Percentiles rank a stretch among this genome's conserved stretches.
These are phyloP conservation scores for Muntiacus muntjak DNA, from an alignment of 2,113 vertebrate genomes.

Conservation along the genomic window DNA sequence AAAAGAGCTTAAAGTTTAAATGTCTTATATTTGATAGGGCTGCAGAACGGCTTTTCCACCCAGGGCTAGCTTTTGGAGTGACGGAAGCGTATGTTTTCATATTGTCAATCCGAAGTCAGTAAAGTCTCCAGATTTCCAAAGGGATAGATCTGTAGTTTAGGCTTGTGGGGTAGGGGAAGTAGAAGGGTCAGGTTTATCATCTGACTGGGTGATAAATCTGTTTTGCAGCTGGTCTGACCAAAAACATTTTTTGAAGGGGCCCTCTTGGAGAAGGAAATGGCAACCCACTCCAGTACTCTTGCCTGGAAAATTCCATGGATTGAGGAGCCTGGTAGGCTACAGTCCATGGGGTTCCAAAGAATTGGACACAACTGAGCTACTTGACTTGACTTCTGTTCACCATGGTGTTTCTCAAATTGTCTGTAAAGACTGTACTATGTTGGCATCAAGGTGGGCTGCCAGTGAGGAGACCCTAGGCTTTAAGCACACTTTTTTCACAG, in stretches of 20 bases:
- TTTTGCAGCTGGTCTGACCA: neutral
- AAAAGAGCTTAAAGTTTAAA: neutral
- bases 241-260: constrained; percentile 1
- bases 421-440: neutral
- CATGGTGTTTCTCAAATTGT: neutral
- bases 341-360: too few species aligned
- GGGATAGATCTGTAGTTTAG: neutral
- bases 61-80: neutral
- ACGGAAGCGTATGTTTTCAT: neutral
- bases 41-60: neutral
- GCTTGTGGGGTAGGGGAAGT: neutral
- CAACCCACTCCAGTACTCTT: too few species aligned
- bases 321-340: too few species aligned
- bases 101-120: neutral
- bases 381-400: neutral
- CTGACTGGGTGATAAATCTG: neutral
- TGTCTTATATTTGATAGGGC: neutral
- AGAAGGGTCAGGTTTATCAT: neutral
- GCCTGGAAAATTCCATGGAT: too few species aligned
- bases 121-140: neutral
- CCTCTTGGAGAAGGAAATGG: neutral
- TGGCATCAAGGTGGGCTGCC: neutral
- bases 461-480: neutral
- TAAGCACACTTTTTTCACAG: neutral
- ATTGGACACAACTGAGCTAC: too few species aligned